phyloP scores from a whole-genome alignment of 2,797 vertebrate genomes.

The Oreochromis mossambicus region DNA sequence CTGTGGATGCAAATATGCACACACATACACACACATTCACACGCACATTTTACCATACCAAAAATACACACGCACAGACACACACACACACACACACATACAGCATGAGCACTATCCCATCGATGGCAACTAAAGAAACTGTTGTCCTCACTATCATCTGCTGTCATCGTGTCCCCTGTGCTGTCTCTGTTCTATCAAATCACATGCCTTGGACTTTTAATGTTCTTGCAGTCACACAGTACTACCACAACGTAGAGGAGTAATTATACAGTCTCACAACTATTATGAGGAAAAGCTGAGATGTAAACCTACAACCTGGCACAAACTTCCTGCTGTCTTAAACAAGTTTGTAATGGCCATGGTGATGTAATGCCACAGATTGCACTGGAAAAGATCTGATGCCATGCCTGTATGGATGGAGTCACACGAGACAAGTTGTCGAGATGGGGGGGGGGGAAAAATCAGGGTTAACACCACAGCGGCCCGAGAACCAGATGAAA shows the following conservation, averaged over 20 bases:
- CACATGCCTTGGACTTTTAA: slow-evolving; percentile 17
- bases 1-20: slow-evolving; percentile 68
- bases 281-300: slow-evolving; percentile 1
- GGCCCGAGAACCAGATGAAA: neutral
- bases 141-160: slow-evolving; percentile 19
- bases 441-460: slow-evolving; percentile 8
- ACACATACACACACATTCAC: neutral
- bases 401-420: slow-evolving; percentile 48
- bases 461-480: slow-evolving; percentile 47
- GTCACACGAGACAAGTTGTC: slow-evolving; percentile 14
- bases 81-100: slow-evolving; percentile 12
- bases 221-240: slow-evolving; percentile 7
- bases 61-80: slow-evolving; percentile 8
- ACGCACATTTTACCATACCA: neutral
- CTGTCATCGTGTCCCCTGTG: slow-evolving; percentile 28
- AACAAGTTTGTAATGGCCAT: slow-evolving; percentile 33
- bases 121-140: slow-evolving; percentile 13
- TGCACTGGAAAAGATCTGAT: slow-evolving; percentile 25
- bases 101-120: slow-evolving; percentile 52
- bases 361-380: slow-evolving; percentile 41
- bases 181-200: slow-evolving; percentile 26
- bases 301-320: slow-evolving; percentile 14
- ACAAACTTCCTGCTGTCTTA: slow-evolving; percentile 36
- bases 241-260: slow-evolving; percentile 5
- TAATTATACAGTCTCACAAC: slow-evolving; percentile 4